Conservation (phyloP, 1,140 invertebrate genomes). For the Drosophila athabasca region DNA sequence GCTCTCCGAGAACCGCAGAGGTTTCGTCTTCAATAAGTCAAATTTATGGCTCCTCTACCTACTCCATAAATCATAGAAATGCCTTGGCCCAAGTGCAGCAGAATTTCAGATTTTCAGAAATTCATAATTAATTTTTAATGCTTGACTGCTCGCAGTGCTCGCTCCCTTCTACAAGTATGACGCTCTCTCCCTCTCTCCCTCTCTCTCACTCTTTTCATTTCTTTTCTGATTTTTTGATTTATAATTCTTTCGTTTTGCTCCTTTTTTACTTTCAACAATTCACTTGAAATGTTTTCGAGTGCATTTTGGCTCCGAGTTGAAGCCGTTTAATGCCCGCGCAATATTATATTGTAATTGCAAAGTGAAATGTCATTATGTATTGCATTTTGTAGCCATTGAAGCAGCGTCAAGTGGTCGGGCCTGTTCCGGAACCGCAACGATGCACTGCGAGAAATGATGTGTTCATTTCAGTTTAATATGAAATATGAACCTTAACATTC, state of each 20-base stretch:
- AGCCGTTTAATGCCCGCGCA: slow-evolving; percentile 78
- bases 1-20: slow-evolving; percentile 62
- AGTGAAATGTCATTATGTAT: slow-evolving; percentile 81
- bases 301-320: slow-evolving; percentile 68
- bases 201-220: slow-evolving; percentile 3
- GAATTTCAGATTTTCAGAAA: slow-evolving; percentile 26
- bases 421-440: slow-evolving; percentile 29
- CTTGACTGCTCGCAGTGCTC: slow-evolving; percentile 65
- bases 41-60: slow-evolving; percentile 69
- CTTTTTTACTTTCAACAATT: slow-evolving; percentile 47
- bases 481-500: background rate
- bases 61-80: slow-evolving; percentile 74
- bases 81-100: slow-evolving; percentile 24
- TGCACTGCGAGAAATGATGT: slow-evolving; percentile 16
- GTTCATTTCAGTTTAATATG: no score
- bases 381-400: slow-evolving; percentile 81
- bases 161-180: background rate
- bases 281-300: slow-evolving; percentile 76
- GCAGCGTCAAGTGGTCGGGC: slow-evolving; percentile 72
- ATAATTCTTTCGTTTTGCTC: slow-evolving; percentile 55
- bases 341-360: slow-evolving; percentile 78
- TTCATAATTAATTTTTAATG: slow-evolving; percentile 82
- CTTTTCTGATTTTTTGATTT: slow-evolving; percentile 70
- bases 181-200: no score
- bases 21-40: slow-evolving; percentile 73